phyloP scores from a whole-genome alignment of 2,113 vertebrate species.

The Electrona antarctica region DNA sequence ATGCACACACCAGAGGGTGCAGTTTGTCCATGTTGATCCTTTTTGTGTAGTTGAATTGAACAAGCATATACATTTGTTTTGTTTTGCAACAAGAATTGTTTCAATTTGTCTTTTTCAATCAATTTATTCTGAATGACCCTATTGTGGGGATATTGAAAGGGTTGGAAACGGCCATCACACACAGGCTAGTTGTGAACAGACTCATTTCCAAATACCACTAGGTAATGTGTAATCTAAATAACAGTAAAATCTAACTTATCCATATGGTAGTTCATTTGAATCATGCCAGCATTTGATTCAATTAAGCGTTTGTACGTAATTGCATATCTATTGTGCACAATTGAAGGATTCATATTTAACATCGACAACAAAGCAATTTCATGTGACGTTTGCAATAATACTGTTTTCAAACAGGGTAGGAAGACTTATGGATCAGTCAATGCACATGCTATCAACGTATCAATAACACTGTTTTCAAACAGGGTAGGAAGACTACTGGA shows the following conservation, averaged over 20 bases:
- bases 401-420: constrained; percentile 84
- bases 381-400: not conserved
- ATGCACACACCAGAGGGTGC: constrained; percentile 66
- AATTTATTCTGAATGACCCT: no score
- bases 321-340: not conserved
- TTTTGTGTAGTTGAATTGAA: not conserved
- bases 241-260: no score
- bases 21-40: not conserved
- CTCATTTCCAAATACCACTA: not conserved
- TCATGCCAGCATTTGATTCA: not conserved
- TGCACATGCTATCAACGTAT: constrained; percentile 90
- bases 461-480: constrained; percentile 75
- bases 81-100: no score
- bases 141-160: no score
- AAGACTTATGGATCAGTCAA: constrained; percentile 89
- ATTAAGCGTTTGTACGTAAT: not conserved
- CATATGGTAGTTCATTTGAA: no score
- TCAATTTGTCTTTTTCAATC: no score
- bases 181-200: not conserved
- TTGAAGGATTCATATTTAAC: not conserved
- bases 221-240: no score
- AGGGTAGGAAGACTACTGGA: constrained; percentile 90
- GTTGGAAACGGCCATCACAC: no score
- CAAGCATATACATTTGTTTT: not conserved
- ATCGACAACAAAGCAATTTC: not conserved